A percentile compares a stretch with the other conserved stretches of the same genome.
Evolutionary conservation across 2,797 vertebrate species (phyloP).

Genomic region (Helarctos malayanus): DNA sequence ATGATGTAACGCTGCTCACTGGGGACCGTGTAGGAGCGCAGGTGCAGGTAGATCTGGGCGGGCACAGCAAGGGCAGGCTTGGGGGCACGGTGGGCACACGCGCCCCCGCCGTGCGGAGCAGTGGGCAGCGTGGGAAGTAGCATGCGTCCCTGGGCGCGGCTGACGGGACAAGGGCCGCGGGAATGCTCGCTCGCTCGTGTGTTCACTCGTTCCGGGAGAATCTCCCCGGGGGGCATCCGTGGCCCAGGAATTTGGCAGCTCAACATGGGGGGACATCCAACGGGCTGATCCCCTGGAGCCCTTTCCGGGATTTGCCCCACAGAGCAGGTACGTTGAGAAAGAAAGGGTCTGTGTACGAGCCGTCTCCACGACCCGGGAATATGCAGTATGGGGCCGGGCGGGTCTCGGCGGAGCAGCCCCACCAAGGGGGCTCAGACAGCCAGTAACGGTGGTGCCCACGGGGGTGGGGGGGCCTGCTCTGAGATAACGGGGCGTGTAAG

Average conservation of each 20-base stretch:
- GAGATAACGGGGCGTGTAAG: too few relatives aligned
- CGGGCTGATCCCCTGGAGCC: background rate
- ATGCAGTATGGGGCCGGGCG: rapidly evolving
- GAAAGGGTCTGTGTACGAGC: too few relatives aligned
- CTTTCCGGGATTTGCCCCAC: background rate
- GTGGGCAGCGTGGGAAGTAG: background rate
- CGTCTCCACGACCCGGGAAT: too few relatives aligned
- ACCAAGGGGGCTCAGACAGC: background rate
- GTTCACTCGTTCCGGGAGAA: background rate
- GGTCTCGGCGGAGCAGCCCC: background rate
- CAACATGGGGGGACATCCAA: rapidly evolving
- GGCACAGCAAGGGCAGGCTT: background rate
- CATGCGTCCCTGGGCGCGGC: rapidly evolving
- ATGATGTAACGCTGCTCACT: slow-evolving; percentile 98
- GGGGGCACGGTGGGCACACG: background rate
- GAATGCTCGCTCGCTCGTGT: rapidly evolving
- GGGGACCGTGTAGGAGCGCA: slow-evolving; percentile 95
- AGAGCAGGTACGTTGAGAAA: background rate
- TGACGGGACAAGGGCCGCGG: background rate
- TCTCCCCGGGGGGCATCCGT: background rate
- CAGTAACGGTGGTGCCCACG: background rate
- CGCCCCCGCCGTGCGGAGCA: background rate
- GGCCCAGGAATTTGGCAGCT: background rate
- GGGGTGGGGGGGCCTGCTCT: background rate
- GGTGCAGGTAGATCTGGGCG: slow-evolving; percentile 95